These are phyloP conservation scores for Pogonus chalceus DNA, from an alignment of 1,140 invertebrate genomes.

Conservation along the genomic window DNA sequence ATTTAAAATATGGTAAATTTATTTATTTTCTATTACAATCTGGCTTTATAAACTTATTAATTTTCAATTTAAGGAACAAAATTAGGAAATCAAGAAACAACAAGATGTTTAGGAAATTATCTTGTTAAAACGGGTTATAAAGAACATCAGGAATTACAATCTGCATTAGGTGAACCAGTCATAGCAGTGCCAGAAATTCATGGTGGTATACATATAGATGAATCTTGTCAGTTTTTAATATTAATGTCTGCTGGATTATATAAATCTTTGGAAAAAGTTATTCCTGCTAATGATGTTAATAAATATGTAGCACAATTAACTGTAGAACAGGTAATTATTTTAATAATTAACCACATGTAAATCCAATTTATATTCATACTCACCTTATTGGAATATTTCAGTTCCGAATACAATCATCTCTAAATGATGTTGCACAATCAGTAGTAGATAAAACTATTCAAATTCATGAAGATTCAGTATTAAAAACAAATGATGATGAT, in stretches of 20 bases:
- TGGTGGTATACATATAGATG: conserved; percentile 67
- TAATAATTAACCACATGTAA: not conserved
- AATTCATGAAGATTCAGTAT: conserved; percentile 64
- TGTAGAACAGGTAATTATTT: conserved; percentile 52
- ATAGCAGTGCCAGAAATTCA: conserved; percentile 75
- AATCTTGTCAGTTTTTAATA: conserved; percentile 72
- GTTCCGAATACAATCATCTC: conserved; percentile 68
- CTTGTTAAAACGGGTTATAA: conserved; percentile 77
- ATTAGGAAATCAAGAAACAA: conserved; percentile 63
- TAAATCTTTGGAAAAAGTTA: conserved; percentile 72
- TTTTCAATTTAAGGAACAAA: conserved; percentile 38
- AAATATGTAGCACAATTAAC: conserved; percentile 69
- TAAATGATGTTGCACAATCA: conserved; percentile 75
- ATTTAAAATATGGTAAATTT: conserved; percentile 47
- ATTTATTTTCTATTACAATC: conserved; percentile 10
- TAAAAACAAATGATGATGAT: conserved; percentile 37
- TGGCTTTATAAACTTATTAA: conserved; percentile 9
- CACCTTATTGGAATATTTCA: conserved; percentile 33
- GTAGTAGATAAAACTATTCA: conserved; percentile 77
- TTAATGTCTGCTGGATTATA: conserved; percentile 79
- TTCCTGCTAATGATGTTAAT: conserved; percentile 67
- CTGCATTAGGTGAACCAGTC: conserved; percentile 64
- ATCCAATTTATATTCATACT: not conserved
- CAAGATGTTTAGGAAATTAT: conserved; percentile 81
- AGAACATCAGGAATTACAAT: conserved; percentile 63